Conservation (phyloP, 1,140 invertebrate species). For the Drosophila subobscura region DNA sequence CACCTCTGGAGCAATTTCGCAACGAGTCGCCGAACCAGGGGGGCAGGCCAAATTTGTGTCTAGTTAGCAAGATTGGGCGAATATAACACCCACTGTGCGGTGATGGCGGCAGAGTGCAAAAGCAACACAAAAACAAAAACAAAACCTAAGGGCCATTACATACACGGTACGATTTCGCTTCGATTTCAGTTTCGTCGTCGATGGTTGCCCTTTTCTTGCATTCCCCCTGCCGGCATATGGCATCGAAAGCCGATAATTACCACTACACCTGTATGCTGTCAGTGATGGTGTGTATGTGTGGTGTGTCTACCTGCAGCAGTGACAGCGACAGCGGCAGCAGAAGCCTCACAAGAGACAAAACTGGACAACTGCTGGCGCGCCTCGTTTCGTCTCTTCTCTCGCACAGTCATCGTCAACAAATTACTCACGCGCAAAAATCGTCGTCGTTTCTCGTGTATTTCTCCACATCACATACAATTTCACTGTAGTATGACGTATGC, state of each 20-base stretch:
- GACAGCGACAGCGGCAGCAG: constrained; percentile 14
- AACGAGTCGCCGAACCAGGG: constrained; percentile 17
- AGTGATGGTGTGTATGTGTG: constrained; percentile 11
- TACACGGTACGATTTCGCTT: constrained; percentile 41
- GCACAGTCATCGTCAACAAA: constrained; percentile 61
- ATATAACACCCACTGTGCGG: constrained; percentile 52
- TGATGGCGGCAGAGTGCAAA: no score
- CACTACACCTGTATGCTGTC: constrained; percentile 34
- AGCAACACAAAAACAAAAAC: constrained; percentile 11
- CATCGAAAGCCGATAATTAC: constrained; percentile 81
- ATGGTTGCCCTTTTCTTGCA: constrained; percentile 5
- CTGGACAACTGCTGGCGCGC: constrained; percentile 40
- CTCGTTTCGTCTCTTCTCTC: constrained; percentile 2
- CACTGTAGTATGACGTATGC: constrained; percentile 73
- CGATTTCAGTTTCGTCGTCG: constrained; percentile 18
- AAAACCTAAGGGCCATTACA: constrained; percentile 58
- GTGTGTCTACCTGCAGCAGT: constrained; percentile 58
- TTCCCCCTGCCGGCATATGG: constrained; percentile 58
- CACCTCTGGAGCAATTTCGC: constrained; percentile 21
- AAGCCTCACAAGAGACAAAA: constrained; percentile 74
- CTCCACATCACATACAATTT: constrained; percentile 71
- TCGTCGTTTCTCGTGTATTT: constrained; percentile 49
- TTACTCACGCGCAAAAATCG: constrained; percentile 80
- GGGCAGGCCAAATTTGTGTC: constrained; percentile 57
- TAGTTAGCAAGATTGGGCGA: constrained; percentile 72